Conservation (phyloP, 2,797 vertebrate species). For the Sebastes hopkinsi region DNA sequence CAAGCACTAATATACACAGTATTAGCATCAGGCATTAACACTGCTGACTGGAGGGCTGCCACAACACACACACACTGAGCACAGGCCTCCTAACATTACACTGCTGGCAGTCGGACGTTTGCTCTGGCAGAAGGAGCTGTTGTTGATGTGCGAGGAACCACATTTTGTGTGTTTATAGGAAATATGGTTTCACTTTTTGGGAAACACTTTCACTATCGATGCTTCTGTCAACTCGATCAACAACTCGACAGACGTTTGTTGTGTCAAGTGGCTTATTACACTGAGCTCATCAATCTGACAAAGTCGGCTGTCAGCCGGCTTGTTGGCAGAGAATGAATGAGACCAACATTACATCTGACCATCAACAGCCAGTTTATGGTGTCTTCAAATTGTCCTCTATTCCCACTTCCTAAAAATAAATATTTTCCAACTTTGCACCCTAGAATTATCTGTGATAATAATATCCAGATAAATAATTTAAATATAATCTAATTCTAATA, state of each 20-base stretch:
- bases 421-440: not conserved
- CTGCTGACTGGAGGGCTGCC: constrained; percentile 35
- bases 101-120: constrained; percentile 4
- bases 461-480: not conserved
- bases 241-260: not conserved
- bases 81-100: constrained; percentile 1
- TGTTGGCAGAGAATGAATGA: not conserved
- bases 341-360: not conserved
- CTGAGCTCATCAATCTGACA: not conserved
- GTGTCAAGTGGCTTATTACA: not conserved
- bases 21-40: constrained; percentile 23
- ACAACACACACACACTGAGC: not conserved
- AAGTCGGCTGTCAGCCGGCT: not conserved
- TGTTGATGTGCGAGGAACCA: constrained; percentile 12
- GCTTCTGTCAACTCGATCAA: not conserved
- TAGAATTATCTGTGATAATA: rapidly evolving
- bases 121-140: constrained; percentile 19
- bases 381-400: not conserved
- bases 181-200: not conserved
- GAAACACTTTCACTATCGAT: not conserved
- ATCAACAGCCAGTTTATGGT: not conserved
- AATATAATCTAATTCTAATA: not conserved
- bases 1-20: constrained; percentile 7
- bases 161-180: not conserved
- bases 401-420: not conserved